Conservation (phyloP, 2,888 invertebrate species). For the Camptogramma bilineatum region DNA sequence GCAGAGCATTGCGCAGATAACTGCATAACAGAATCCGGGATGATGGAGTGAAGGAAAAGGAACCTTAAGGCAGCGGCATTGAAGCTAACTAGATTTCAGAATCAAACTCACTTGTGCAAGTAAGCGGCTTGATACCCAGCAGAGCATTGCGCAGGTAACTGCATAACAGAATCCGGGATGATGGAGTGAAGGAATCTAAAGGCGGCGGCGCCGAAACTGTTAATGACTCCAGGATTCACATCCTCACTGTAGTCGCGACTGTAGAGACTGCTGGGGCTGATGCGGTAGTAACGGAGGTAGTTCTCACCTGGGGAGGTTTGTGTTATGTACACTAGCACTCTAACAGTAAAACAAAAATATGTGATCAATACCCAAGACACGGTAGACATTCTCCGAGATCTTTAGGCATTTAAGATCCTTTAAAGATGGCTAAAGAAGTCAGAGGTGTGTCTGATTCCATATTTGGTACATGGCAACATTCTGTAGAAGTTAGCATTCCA, state of each 20-base stretch:
- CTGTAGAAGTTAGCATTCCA: too few species aligned
- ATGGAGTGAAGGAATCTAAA: constrained; percentile 89
- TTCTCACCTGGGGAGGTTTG: constrained; percentile 71
- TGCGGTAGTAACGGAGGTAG: constrained; percentile 86
- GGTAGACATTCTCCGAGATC: too few species aligned
- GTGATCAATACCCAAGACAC: too few species aligned
- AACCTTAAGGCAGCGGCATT: constrained; percentile 89
- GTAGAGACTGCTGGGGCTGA: constrained; percentile 86
- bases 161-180: constrained; percentile 80
- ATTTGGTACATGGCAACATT: too few species aligned
- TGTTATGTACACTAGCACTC: too few species aligned
- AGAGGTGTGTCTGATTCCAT: too few species aligned
- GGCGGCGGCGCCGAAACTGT: constrained; percentile 89
- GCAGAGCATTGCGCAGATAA: constrained; percentile 70
- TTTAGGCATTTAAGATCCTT: too few species aligned
- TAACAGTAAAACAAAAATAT: too few species aligned
- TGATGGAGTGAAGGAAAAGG: constrained; percentile 88
- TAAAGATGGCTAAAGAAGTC: too few species aligned
- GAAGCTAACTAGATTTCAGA: constrained; percentile 70
- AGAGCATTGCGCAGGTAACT: constrained; percentile 70
- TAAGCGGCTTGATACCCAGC: constrained; percentile 63
- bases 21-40: constrained; percentile 78
- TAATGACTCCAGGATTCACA: constrained; percentile 87
- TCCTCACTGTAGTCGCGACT: constrained; percentile 88
- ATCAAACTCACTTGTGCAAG: constrained; percentile 63